These are phyloP conservation scores for Caenorhabditis tropicalis DNA, from an alignment of 1,140 invertebrate genomes.

Conservation along the genomic window DNA sequence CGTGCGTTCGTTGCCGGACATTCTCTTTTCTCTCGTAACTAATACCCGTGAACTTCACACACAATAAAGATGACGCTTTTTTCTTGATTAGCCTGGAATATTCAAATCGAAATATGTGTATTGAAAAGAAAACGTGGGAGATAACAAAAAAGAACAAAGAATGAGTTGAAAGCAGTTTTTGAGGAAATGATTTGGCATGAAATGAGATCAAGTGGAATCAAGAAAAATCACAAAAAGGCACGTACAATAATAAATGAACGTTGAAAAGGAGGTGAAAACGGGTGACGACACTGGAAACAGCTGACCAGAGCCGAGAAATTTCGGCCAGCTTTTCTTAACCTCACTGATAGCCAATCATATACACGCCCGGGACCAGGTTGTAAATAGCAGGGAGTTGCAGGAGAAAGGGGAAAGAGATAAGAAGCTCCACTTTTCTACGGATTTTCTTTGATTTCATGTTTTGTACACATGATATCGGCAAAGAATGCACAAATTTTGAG, in stretches of 20 bases:
- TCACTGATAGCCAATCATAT: constrained; percentile 38
- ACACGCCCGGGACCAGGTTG: not conserved
- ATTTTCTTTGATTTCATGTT: not conserved
- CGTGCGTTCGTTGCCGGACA: constrained; percentile 36
- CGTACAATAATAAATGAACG: constrained; percentile 12
- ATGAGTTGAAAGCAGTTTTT: not conserved
- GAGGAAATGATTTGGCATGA: not conserved
- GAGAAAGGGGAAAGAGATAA: not conserved
- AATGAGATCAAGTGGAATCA: not conserved
- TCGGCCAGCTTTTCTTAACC: constrained; percentile 28
- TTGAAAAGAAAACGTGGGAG: not conserved
- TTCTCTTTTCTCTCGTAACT: constrained; percentile 14
- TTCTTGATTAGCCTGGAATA: constrained; percentile 6
- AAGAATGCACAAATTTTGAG: not conserved
- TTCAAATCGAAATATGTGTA: not conserved
- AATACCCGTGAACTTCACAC: constrained; percentile 24
- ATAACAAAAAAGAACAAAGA: not conserved
- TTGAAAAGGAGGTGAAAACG: not conserved
- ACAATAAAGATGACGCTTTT: constrained; percentile 16
- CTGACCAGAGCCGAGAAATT: not conserved
- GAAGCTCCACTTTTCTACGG: not conserved
- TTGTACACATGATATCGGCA: not conserved
- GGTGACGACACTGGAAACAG: constrained; percentile 22
- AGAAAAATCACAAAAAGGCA: not conserved
- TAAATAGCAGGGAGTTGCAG: not conserved